Evolutionary conservation across 2,797 vertebrate species (phyloP).

Genomic region (Malacoraja senta): DNA sequence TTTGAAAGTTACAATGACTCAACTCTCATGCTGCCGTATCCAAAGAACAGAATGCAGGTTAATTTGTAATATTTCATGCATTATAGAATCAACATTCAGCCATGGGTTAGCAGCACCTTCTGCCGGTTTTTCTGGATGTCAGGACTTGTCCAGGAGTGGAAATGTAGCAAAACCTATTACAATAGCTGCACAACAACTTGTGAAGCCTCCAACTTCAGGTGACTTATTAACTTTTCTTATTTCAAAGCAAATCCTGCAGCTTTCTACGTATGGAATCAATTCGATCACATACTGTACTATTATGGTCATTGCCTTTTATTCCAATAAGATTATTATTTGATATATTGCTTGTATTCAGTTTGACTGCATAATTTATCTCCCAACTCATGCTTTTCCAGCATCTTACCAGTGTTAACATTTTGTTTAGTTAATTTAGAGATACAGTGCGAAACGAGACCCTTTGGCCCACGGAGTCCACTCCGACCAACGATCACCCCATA

Average conservation of each 20-base stretch:
- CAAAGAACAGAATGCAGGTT: neutral
- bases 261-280: neutral
- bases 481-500: no score
- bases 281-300: neutral
- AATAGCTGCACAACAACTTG: conserved; percentile 67
- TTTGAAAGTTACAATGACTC: neutral
- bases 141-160: conserved; percentile 71
- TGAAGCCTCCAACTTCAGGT: conserved; percentile 83
- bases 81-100: conserved; percentile 75
- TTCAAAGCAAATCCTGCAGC: neutral
- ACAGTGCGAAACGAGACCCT: no score
- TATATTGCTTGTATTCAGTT: neutral
- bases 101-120: conserved; percentile 63
- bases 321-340: neutral
- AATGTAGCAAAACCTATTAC: conserved; percentile 78
- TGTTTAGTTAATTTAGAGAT: neutral
- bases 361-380: neutral
- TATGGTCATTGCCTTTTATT: neutral
- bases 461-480: no score
- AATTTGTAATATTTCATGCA: conserved; percentile 42
- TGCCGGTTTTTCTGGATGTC: conserved; percentile 72
- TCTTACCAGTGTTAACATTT: neutral
- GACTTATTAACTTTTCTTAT: conserved; percentile 45
- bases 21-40: neutral
- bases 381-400: neutral